Conservation (phyloP, 1,140 invertebrate species). For the Drosophila repleta region DNA sequence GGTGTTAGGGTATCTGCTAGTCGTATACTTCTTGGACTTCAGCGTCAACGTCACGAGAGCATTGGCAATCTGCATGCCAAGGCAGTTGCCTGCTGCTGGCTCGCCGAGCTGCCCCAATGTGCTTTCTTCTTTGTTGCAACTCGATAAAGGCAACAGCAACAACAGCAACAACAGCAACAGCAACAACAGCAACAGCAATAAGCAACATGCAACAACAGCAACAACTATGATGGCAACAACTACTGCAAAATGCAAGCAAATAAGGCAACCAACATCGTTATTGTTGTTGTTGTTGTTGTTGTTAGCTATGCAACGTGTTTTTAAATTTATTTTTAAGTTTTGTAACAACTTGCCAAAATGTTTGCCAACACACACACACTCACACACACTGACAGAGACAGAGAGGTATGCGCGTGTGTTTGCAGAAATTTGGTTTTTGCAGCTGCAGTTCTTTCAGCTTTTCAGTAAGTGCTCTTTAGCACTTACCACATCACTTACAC, state of each 20-base stretch:
- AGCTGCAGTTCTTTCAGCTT: constrained; percentile 45
- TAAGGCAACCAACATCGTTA: constrained; percentile 27
- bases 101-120: not conserved
- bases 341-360: constrained; percentile 41
- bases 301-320: constrained; percentile 45
- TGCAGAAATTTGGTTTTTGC: constrained; percentile 37
- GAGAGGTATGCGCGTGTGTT: constrained; percentile 12
- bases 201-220: not conserved
- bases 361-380: constrained; percentile 30
- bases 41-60: constrained; percentile 12
- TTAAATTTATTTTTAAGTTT: constrained; percentile 62
- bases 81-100: not conserved
- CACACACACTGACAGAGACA: not conserved
- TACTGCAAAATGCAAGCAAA: constrained; percentile 12
- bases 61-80: constrained; percentile 59
- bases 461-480: constrained; percentile 51
- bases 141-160: constrained; percentile 34
- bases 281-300: constrained; percentile 29
- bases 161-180: not conserved
- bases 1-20: not conserved
- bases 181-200: constrained; percentile 12
- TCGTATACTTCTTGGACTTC: not conserved
- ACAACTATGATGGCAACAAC: constrained; percentile 9
- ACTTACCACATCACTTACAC: constrained; percentile 34
- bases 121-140: constrained; percentile 15